Evolutionary conservation across 2,113 vertebrate genomes (phyloP), one percentile per base, ranked within the genome.

Genomic region (Bungarus multicinctus): DNA sequence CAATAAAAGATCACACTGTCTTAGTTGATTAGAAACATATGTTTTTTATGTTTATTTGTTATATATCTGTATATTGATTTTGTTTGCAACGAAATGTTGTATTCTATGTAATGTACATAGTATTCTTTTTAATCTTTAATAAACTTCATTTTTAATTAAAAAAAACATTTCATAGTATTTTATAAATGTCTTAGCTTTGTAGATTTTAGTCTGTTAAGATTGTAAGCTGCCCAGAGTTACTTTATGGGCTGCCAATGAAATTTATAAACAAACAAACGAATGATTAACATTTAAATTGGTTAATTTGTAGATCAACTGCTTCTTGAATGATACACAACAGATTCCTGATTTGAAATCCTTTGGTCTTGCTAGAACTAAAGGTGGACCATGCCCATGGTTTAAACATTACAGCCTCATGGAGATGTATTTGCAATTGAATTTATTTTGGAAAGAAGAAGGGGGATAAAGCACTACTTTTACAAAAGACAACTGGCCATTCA

Each of bases 261-360:
- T 64, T 64, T 2, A 64, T n/a, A n/a, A 69, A n/a, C 30, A n/a
- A 69, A 69, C 25, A 10, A 69, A 64, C 4, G 10, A 57, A 25
- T 25, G 23, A 60, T 27, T 60, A 18, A 81, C 3, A 4, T 54
- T 74, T 64, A 90, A 54, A 16, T n/a, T 47, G 25, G 69, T 45
- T 89, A 16, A 0, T 0, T 87, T 87, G 93, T 53, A 86, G 85
- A 94, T 53, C 60, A 60, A 89, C 14, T 93, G 0, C 0, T 81
- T 94, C 87, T 87, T 47, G 0, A 92, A 85, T 69, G 89, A 74
- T 0, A 0, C 11, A 43, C 52, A 50, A 57, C 18, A n/a, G 55
- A n/a, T 8, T 54, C 94, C 52, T 3, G 4, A 74, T 0, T 43
- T 30, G 0, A 0, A 93, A 74, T 69, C 34, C 27, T 53, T 43